These are phyloP conservation scores for Haliaeetus leucogaster DNA, from an alignment of 2,113 vertebrate genomes.

Conservation along the genomic window DNA sequence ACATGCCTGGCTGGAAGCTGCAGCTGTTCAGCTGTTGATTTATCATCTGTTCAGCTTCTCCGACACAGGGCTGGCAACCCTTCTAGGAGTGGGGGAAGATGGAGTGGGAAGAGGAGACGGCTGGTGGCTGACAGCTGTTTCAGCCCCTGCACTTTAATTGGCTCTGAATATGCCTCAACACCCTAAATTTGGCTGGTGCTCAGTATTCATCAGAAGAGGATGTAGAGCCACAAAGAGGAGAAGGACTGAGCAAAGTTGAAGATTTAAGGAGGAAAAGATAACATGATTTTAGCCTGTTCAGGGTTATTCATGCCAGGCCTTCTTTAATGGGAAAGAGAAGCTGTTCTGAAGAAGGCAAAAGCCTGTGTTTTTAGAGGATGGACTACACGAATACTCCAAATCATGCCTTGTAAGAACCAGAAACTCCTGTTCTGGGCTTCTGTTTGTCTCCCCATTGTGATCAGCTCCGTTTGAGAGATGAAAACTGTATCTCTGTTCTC, in stretches of 20 bases:
- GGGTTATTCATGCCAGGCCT: not conserved
- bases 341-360: not conserved
- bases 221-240: not conserved
- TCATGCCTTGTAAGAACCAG: not conserved
- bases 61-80: not conserved
- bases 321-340: not conserved
- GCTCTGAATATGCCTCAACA: not conserved
- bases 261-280: not conserved
- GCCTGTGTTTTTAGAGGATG: not conserved
- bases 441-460: not conserved
- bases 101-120: not conserved
- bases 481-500: not conserved
- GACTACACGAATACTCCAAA: not conserved
- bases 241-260: not conserved
- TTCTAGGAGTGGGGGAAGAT: not conserved
- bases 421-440: not conserved
- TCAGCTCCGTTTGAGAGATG: not conserved
- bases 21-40: constrained; percentile 58
- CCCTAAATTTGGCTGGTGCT: not conserved
- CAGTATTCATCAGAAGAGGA: not conserved
- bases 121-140: constrained; percentile 26
- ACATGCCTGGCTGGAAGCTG: constrained; percentile 17
- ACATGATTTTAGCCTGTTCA: not conserved
- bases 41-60: constrained; percentile 5
- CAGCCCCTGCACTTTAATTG: not conserved